A percentile compares a stretch with the other conserved stretches of the same genome.
Evolutionary conservation across 1,140 invertebrate species (phyloP).

Genomic region (Drosophila dunni): DNA sequence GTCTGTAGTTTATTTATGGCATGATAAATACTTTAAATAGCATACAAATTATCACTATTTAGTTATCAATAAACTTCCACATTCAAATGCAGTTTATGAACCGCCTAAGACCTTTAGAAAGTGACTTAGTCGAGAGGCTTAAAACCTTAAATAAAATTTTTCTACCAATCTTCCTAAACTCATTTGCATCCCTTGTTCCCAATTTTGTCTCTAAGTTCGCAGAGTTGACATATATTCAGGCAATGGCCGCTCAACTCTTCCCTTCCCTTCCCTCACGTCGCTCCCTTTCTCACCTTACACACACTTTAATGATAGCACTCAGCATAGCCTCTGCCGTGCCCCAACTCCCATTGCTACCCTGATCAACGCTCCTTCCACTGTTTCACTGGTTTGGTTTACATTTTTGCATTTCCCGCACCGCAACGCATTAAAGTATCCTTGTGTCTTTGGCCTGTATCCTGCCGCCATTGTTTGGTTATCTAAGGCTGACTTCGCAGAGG

Average conservation of each 20-base stretch:
- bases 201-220: neutral
- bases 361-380: neutral
- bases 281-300: neutral
- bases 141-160: neutral
- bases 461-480: conserved; percentile 70
- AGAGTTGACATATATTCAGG: conserved; percentile 30
- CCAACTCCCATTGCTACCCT: neutral
- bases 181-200: neutral
- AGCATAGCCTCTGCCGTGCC: conserved; percentile 13
- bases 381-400: conserved; percentile 33
- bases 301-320: conserved; percentile 49
- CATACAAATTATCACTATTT: no score
- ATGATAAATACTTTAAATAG: no score
- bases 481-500: conserved; percentile 48
- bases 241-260: conserved; percentile 12
- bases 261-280: neutral
- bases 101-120: no score
- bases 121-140: neutral
- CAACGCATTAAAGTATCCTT: conserved; percentile 4
- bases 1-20: no score
- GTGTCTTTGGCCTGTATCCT: conserved; percentile 18
- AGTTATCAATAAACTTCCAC: no score
- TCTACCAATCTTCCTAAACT: no score
- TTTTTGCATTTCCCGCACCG: conserved; percentile 30
- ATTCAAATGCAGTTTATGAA: no score